These are phyloP conservation scores for Meliscaeva auricollis DNA, from an alignment of 2,888 invertebrate species.

Conservation along the genomic window DNA sequence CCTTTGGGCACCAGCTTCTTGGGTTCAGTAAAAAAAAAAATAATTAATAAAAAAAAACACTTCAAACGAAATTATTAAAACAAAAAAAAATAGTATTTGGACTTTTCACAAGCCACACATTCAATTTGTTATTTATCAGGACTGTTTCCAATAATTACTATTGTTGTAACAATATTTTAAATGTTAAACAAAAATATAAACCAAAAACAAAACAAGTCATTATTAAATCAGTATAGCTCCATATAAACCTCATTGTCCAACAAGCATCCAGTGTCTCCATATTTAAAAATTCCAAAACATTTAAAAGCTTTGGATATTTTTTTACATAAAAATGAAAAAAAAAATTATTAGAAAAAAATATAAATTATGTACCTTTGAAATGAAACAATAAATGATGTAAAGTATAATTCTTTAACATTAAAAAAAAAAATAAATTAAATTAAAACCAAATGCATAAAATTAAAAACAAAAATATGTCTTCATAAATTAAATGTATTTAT, in stretches of 20 bases:
- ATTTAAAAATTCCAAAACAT: slow-evolving; percentile 68
- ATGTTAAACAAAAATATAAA: slow-evolving; percentile 45
- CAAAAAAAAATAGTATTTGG: slow-evolving; percentile 56
- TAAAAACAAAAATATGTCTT: slow-evolving; percentile 35
- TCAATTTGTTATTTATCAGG: slow-evolving; percentile 60
- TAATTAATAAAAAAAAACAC: not conserved
- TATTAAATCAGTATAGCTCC: slow-evolving; percentile 10
- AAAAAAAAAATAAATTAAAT: slow-evolving; percentile 26
- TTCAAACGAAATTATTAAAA: not conserved
- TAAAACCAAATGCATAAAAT: slow-evolving; percentile 55
- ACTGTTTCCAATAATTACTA: slow-evolving; percentile 47
- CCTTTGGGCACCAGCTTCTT: slow-evolving; percentile 97
- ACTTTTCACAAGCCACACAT: slow-evolving; percentile 62
- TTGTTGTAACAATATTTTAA: slow-evolving; percentile 64
- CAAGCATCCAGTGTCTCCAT: slow-evolving; percentile 73
- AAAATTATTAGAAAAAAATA: slow-evolving; percentile 37
- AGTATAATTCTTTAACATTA: slow-evolving; percentile 55
- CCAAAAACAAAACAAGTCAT: slow-evolving; percentile 3
- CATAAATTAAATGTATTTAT: slow-evolving; percentile 63
- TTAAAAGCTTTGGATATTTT: slow-evolving; percentile 71
- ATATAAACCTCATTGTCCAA: slow-evolving; percentile 66
- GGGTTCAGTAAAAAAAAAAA: slow-evolving; percentile 90
- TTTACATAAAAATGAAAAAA: slow-evolving; percentile 68
- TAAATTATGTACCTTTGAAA: slow-evolving; percentile 68
- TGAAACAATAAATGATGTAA: slow-evolving; percentile 71